Evolutionary conservation across 2,113 vertebrate species (phyloP).

Genomic region (Dolichotis patagonum): DNA sequence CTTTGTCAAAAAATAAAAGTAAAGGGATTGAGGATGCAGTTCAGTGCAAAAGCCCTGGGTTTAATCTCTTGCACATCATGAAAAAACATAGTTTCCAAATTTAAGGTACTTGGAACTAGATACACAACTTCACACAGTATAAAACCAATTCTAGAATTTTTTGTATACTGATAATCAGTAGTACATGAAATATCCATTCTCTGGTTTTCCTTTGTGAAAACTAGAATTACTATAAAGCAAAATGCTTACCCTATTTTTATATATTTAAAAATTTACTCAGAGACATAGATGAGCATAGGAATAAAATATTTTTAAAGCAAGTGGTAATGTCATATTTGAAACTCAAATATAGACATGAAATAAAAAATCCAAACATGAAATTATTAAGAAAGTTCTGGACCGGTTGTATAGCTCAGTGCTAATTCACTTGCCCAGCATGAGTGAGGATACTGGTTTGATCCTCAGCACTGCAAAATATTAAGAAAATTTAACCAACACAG

Average conservation of each 20-base stretch:
- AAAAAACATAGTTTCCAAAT: conserved; percentile 51
- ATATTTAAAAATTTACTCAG: conserved; percentile 77
- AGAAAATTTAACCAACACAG: neutral
- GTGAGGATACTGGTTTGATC: neutral
- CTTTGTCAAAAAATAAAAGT: neutral
- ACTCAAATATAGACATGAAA: neutral
- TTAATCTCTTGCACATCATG: neutral
- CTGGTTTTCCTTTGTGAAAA: conserved; percentile 78
- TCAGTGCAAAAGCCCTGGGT: neutral
- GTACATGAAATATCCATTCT: conserved; percentile 76
- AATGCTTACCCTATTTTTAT: conserved; percentile 75
- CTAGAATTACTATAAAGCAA: conserved; percentile 65
- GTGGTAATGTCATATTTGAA: neutral
- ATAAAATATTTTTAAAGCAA: conserved; percentile 53
- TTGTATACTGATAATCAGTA: conserved; percentile 70
- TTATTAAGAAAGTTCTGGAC: neutral
- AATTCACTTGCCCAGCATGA: neutral
- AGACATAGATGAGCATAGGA: conserved; percentile 59
- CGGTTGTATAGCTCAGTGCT: neutral
- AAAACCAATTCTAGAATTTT: conserved; percentile 76
- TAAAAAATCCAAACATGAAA: neutral
- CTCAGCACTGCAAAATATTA: neutral
- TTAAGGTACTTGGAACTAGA: conserved; percentile 67
- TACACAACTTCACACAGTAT: conserved; percentile 61
- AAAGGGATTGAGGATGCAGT: neutral